Evolutionary conservation across 2,888 invertebrate genomes (phyloP).

Genomic region (Flabesymbios commensalis): DNA sequence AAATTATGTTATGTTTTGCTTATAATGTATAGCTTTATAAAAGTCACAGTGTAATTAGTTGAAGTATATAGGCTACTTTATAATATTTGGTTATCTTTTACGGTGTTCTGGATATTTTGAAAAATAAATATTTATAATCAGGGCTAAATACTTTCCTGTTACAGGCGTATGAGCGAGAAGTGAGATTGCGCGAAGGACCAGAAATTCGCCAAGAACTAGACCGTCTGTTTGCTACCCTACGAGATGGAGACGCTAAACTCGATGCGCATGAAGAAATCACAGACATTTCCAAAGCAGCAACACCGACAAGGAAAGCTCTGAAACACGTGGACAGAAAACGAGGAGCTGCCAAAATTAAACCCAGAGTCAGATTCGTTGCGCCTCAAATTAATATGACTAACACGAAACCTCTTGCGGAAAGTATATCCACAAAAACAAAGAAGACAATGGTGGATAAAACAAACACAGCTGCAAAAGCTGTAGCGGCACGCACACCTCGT

Average conservation of each 20-base stretch:
- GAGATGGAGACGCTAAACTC: no score
- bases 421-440: background rate
- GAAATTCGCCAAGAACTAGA: background rate
- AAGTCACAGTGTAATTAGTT: no score
- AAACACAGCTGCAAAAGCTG: background rate
- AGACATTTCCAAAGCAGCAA: background rate
- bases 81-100: no score
- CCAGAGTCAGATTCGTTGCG: background rate
- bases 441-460: background rate
- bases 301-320: background rate
- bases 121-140: no score
- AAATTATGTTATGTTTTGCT: no score
- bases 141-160: no score
- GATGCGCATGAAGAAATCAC: no score
- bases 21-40: no score
- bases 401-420: background rate
- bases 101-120: no score
- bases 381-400: background rate
- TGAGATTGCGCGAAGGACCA: background rate
- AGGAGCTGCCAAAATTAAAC: background rate
- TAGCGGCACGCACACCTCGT: no score
- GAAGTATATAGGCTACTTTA: no score
- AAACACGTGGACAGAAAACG: background rate
- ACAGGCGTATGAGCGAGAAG: background rate
- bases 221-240: background rate